These are phyloP conservation scores for Crioceris asparagi DNA, from an alignment of 2,888 invertebrate genomes.

Conservation along the genomic window DNA sequence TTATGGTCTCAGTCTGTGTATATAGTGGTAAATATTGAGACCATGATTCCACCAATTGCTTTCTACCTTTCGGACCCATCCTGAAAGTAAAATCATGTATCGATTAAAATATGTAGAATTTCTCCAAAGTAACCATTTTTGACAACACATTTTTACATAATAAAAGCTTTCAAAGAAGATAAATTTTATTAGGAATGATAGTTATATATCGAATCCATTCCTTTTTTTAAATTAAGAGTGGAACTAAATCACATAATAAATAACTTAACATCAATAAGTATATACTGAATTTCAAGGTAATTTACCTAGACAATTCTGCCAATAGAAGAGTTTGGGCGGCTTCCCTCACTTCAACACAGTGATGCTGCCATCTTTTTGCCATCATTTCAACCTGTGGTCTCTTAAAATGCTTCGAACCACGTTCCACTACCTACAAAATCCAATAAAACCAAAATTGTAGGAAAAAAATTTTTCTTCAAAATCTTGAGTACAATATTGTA, in stretches of 20 bases:
- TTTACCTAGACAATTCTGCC: conserved; percentile 61
- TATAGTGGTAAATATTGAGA: conserved; percentile 87
- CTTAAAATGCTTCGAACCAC: conserved; percentile 71
- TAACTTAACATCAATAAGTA: neutral
- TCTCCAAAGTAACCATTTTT: too few species aligned
- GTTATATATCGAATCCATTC: too few species aligned
- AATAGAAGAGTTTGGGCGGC: conserved; percentile 92
- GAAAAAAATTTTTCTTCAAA: too few species aligned
- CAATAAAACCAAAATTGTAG: too few species aligned
- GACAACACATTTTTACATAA: too few species aligned
- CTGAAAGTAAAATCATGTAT: conserved; percentile 35
- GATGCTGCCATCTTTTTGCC: conserved; percentile 97
- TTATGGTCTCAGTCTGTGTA: conserved; percentile 69
- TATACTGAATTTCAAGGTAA: conserved; percentile 3
- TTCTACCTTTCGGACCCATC: conserved; percentile 83
- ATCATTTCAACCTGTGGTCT: conserved; percentile 96
- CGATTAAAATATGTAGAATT: too few species aligned
- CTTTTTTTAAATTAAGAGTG: too few species aligned
- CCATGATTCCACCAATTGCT: conserved; percentile 90
- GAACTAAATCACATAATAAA: too few species aligned
- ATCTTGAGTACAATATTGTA: too few species aligned
- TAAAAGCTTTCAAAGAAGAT: too few species aligned
- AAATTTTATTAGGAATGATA: too few species aligned
- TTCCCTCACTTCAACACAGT: conserved; percentile 93
- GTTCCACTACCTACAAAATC: conserved; percentile 31